Base-by-base conservation (phyloP, 2,113 vertebrate species). In the Protomyctophum bolini region DNA sequence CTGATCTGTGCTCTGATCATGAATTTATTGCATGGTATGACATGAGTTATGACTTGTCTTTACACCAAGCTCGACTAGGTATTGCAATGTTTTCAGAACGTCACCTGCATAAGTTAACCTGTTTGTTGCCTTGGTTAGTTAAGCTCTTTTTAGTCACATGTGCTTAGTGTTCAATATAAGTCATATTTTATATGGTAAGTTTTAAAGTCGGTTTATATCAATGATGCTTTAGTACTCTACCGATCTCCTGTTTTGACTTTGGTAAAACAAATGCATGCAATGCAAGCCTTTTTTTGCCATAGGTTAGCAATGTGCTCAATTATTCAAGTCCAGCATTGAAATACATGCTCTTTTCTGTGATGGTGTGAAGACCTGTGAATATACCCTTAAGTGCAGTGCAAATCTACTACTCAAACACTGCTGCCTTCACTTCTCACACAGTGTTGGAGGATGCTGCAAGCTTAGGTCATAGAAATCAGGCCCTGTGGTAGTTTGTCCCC, bases 391-490 rank as follows among this genome's bases (percentile, higher is more conserved):
- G 79, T 88, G 88, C 91, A 87, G 91, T 91, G 77, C 83, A 84
- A 85, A 90, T 83, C 66, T 81, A 10, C 63, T 86, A 88, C 86
- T 92, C 84, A 89, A 90, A 97, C 94, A 95, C 91, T 95, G 91
- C 96, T 97, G 94, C 96, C 97, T 98, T 97, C 96, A 96, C 90
- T 98, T 98, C 97, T 98, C 93, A 95, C 97, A 98, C 97, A 98
- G 97, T 96, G 96, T 95, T 91, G 97, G 98, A 98, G 97, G 97
- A 97, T 94, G 95, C 96, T 95, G 97, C 95, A 94, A 95, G 95
- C 93, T 94, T 99, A 98, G 96, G 93, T 96, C 95, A 95, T 98
- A 99, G 95, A 95, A 41, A 95, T 97, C 96, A 98, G 96, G 96
- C 94, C 95, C 94, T 95, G 96, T 96, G 95, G 94, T 98, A 98